A percentile compares a stretch with the other conserved stretches of the same genome.
phyloP scores from a whole-genome alignment of 2,888 invertebrate species.

The Hypercompe scribonia region DNA sequence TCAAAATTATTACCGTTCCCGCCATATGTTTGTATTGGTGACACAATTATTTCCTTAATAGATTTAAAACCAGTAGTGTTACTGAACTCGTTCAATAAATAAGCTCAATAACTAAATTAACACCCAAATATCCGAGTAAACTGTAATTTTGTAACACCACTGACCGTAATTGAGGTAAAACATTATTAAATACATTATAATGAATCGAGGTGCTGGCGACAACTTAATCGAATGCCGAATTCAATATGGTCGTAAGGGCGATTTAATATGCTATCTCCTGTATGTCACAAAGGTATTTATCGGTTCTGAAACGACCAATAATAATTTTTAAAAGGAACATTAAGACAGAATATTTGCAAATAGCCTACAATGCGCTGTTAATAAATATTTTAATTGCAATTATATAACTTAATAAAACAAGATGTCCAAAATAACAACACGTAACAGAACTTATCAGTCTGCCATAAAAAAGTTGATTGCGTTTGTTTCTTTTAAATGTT shows the following conservation, averaged over 20 bases:
- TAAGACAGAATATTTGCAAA: background rate
- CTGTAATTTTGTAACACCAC: conserved; percentile 61
- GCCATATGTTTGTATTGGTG: conserved; percentile 60
- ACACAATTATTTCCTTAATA: conserved; percentile 59
- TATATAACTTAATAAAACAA: background rate
- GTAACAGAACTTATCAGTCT: background rate
- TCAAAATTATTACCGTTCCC: conserved; percentile 61
- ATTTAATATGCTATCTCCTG: conserved; percentile 4
- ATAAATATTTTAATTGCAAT: background rate
- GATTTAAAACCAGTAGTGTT: conserved; percentile 61
- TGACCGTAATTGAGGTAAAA: conserved; percentile 66
- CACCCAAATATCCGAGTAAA: conserved; percentile 67
- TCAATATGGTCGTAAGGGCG: conserved; percentile 6
- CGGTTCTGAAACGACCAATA: background rate
- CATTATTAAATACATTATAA: conserved; percentile 50
- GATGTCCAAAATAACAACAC: background rate
- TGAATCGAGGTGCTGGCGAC: conserved; percentile 47
- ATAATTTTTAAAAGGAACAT: conserved; percentile 25
- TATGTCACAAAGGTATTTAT: conserved; percentile 4
- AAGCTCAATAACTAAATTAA: conserved; percentile 70
- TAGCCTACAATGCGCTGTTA: background rate
- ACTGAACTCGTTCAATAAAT: conserved; percentile 65
- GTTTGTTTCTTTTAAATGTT: background rate
- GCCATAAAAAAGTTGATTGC: background rate
- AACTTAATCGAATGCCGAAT: conserved; percentile 54